Percentiles rank a stretch among this genome's conserved stretches.
Evolutionary conservation across 2,797 vertebrate genomes (phyloP).

Genomic region (Cyprinodon diabolis): DNA sequence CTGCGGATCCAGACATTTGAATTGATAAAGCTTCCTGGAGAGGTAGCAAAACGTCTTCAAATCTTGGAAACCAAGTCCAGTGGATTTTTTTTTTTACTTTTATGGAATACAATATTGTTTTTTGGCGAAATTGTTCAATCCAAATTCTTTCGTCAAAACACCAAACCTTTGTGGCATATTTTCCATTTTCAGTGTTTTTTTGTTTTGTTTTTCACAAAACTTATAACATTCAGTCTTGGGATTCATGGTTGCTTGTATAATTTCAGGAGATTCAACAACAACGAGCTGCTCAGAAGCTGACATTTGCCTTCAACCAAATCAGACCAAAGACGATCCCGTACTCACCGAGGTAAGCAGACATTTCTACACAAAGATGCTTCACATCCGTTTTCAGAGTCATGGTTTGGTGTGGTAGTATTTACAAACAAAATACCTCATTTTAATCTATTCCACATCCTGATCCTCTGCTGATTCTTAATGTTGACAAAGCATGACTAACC

Average conservation of each 20-base stretch:
- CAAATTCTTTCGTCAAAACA: background rate
- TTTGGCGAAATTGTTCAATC: no score
- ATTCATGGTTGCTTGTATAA: slow-evolving; percentile 10
- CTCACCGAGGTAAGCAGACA: slow-evolving; percentile 87
- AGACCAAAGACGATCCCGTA: slow-evolving; percentile 97
- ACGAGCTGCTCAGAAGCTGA: slow-evolving; percentile 97
- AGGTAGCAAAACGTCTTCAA: no score
- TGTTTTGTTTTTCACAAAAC: background rate
- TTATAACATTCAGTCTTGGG: no score
- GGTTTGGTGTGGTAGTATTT: no score
- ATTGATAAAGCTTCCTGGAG: no score
- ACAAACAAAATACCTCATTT: background rate
- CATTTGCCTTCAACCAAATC: slow-evolving; percentile 97
- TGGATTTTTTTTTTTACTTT: no score
- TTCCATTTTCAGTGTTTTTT: background rate
- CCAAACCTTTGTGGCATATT: background rate
- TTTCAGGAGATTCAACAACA: slow-evolving; percentile 97
- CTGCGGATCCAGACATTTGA: no score
- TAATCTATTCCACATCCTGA: background rate
- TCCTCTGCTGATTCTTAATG: background rate
- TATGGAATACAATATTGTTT: no score
- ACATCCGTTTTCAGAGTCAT: no score
- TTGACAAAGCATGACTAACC: background rate
- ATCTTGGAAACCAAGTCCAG: no score
- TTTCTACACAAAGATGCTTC: background rate